Base-by-base conservation (phyloP, 64 coral and sea anemone species). In the Trachythela sp. region DNA sequence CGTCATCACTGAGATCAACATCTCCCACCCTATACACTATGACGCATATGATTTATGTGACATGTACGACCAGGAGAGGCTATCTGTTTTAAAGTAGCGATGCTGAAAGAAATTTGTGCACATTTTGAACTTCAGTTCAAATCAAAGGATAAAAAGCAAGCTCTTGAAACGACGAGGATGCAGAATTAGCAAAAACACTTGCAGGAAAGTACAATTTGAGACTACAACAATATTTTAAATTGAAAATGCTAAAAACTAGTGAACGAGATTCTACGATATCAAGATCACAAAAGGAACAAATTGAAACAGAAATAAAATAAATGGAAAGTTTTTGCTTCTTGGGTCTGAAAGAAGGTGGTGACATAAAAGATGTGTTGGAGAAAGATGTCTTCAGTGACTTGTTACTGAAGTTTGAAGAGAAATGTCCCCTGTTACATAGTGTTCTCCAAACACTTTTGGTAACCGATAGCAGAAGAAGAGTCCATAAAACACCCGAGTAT, bases 401-500 rank as follows among this genome's bases (percentile, higher is more conserved):
- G 29, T 24, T 88, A 3, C 29, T 75, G 13, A 48, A 43, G 29
- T 42, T 88, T 15, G 43, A 75, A 43, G 0, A 87, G 45, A 48
- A 77, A 64, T 88, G 87, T 88, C 87, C 87, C 8, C 39, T 88
- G 5, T 33, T 88, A 1, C n/a, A 13, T 20, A 88, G 87, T 75
- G 70, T 88, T 88, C 22, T 88, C 4, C 87, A 88, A 31, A 75
- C 87, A 41, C 59, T 88, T 27, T 64, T 88, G 18, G 26, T 88
- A 9, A 88, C 20, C 10, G 70, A 88, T 39, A 58, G 14, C 36
- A 70, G 42, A 30, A 33, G 29, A 64, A 72, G 70, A 15, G 37
- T 45, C 8, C 8, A 72, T 8, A 88, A 88, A 43, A 72, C 87
- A 6, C 87, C 87, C 29, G 64, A 40, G 39, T 88, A 72, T 17